Percentiles rank a stretch among this genome's conserved stretches.
Evolutionary conservation across 1,140 invertebrate genomes (phyloP).

Genomic region (Papilio machaon): DNA sequence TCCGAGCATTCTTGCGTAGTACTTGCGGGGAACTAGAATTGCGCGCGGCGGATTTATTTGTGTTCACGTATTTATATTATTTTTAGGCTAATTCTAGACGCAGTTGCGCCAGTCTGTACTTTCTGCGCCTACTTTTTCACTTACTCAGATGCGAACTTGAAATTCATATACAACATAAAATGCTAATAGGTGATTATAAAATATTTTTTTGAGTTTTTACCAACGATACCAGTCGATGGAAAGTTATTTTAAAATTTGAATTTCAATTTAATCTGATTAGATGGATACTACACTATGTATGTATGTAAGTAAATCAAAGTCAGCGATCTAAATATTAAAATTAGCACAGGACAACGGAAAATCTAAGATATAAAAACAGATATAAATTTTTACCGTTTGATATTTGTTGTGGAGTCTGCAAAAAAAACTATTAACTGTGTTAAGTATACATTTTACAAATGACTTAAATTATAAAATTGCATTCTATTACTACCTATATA

Average conservation of each 20-base stretch:
- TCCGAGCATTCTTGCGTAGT: background rate
- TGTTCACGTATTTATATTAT: background rate
- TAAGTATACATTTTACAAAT: background rate
- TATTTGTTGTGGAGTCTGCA: background rate
- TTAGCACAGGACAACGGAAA: background rate
- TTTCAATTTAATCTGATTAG: background rate
- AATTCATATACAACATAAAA: background rate
- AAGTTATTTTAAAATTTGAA: conserved; percentile 3
- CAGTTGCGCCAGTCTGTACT: background rate
- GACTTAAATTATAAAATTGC: background rate
- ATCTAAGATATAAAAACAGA: background rate
- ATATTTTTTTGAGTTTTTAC: background rate
- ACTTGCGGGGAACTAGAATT: conserved; percentile 1
- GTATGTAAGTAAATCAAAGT: background rate
- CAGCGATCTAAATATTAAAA: background rate
- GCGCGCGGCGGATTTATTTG: background rate
- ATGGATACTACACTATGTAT: background rate
- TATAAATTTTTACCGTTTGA: background rate
- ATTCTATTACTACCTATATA: background rate
- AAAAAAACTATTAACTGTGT: background rate
- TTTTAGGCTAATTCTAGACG: background rate
- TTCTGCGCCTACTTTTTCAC: background rate
- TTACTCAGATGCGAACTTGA: background rate
- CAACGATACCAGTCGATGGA: background rate
- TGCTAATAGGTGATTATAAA: background rate